Percentiles rank a stretch among this genome's conserved stretches.
Conservation (phyloP, 2,113 vertebrate genomes). For the Cynocephalus volans region DNA sequence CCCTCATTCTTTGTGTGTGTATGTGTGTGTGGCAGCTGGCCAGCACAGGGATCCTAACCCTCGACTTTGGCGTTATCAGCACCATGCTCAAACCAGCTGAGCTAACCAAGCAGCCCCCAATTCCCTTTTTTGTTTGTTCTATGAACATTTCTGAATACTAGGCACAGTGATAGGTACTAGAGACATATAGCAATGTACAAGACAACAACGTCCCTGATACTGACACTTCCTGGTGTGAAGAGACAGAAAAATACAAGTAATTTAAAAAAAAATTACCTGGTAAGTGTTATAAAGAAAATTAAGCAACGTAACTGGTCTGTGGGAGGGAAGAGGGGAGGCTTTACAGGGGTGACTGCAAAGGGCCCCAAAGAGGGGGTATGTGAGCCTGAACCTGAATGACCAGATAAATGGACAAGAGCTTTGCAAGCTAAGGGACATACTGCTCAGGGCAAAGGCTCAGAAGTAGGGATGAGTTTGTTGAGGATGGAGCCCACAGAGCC, state of each 20-base stretch:
- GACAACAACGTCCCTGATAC: neutral
- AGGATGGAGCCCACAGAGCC: too few species aligned
- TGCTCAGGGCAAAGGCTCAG: neutral
- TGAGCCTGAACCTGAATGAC: neutral
- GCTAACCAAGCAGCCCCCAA: neutral
- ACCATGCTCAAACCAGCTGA: too few species aligned
- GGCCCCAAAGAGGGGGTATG: neutral
- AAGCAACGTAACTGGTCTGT: neutral
- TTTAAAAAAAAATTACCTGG: neutral
- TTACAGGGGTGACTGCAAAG: neutral
- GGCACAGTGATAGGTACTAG: neutral
- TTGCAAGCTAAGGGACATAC: neutral
- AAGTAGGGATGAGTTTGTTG: neutral
- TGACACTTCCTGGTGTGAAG: neutral
- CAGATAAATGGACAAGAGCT: neutral
- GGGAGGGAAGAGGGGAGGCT: too few species aligned
- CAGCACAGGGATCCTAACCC: too few species aligned
- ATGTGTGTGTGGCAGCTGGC: too few species aligned
- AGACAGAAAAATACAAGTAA: neutral
- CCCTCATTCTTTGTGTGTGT: constrained; percentile 30
- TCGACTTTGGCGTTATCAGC: too few species aligned
- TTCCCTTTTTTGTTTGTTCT: constrained; percentile 51
- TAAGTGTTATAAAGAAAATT: neutral
- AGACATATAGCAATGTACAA: neutral
- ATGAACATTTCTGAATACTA: constrained; percentile 22